Evolutionary conservation across 64 coral and sea anemone genomes (phyloP), one percentile per base, ranked within the genome.

Genomic region (Cladopsammia gracilis): DNA sequence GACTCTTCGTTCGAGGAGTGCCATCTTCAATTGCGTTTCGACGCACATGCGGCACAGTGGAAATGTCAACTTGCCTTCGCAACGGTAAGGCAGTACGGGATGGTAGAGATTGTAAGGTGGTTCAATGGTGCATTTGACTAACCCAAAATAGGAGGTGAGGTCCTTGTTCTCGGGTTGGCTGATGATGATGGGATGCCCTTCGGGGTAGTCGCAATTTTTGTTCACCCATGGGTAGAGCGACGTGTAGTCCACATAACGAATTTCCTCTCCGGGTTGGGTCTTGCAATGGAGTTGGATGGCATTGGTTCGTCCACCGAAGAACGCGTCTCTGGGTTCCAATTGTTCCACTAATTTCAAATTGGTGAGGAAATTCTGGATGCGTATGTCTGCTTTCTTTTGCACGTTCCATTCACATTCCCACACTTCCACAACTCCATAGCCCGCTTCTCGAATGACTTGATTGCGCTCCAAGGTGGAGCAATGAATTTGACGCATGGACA

Each of bases 251-350:
- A 61, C 61, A 13, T 93, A 93, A 13, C 69, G 50, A 4, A 92
- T 85, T 20, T 85, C 84, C 45, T 85, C 90, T n/a, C 66, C 79
- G 20, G 5, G 14, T 2, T 60, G 5, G 7, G 22, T 56, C 15
- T 69, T 16, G 43, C 52, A 19, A 22, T 77, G 65, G 0, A 93
- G 18, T n/a, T 26, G 45, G 1, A 25, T 49, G 2, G 72, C 77
- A 19, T 94, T 89, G 4, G 92, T 93, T 5, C 91, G 44, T 2
- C 91, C 91, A 1, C 82, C 92, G 49, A 26, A 89, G 6, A 82
- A 77, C 0, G 65, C 62, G 7, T 86, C 34, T 34, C 91, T 74
- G 0, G 64, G 62, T 25, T 89, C 61, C 6, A 94, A 10, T 15
- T 75, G 75, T 20, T 44, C 72, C 19, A 72, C 69, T 19, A 75